phyloP scores from a whole-genome alignment of 2,888 invertebrate genomes.

The Leptinotarsa juncta region DNA sequence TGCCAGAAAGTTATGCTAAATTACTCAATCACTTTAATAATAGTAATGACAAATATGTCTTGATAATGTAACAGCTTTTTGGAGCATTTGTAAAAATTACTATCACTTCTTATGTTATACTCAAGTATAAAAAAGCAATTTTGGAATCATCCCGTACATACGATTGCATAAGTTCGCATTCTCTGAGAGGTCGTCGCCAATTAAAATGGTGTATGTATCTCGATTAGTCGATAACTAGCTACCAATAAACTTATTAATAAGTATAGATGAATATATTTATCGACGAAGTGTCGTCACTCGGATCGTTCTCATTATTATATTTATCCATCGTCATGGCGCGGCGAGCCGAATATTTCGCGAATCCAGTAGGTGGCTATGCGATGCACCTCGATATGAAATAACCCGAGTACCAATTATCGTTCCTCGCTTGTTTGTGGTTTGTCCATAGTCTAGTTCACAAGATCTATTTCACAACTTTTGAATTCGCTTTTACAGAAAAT shows the following conservation, averaged over 20 bases:
- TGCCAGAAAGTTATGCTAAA: too few species aligned
- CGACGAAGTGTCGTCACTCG: too few species aligned
- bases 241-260: slow-evolving; percentile 32
- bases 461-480: too few species aligned
- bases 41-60: too few species aligned
- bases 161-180: slow-evolving; percentile 6
- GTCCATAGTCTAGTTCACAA: background rate
- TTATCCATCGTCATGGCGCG: background rate
- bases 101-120: too few species aligned
- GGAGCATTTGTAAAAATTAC: too few species aligned
- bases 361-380: slow-evolving; percentile 17
- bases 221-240: slow-evolving; percentile 8
- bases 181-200: background rate
- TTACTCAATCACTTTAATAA: too few species aligned
- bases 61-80: too few species aligned
- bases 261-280: slow-evolving; percentile 31
- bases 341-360: background rate
- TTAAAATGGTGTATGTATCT: background rate
- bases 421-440: slow-evolving; percentile 2
- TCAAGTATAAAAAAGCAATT: too few species aligned
- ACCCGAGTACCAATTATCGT: slow-evolving; percentile 11
- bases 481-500: too few species aligned
- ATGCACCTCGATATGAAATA: slow-evolving; percentile 11
- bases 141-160: too few species aligned
- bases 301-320: slow-evolving; percentile 25